phyloP scores from a whole-genome alignment of 1,140 invertebrate genomes.

The Tetragnatha versicolor region DNA sequence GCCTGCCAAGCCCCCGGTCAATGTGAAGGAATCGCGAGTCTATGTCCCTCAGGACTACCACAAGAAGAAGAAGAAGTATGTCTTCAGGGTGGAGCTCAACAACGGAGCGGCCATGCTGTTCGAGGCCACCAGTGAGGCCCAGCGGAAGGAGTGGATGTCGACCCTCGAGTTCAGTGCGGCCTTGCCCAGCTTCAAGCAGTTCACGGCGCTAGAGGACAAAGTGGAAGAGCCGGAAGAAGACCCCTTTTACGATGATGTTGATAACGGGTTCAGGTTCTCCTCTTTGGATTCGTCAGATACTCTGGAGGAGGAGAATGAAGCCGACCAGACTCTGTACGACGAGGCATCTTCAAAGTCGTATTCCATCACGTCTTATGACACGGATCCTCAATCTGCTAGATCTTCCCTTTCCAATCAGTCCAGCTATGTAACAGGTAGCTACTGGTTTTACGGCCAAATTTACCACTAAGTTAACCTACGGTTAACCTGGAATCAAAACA shows the following conservation, averaged over 20 bases:
- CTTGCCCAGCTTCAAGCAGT: slow-evolving; percentile 84
- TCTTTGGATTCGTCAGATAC: background rate
- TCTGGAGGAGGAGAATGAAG: background rate
- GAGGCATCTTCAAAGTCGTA: background rate
- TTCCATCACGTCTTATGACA: background rate
- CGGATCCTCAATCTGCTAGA: background rate
- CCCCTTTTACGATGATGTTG: background rate
- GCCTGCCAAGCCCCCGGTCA: slow-evolving; percentile 89
- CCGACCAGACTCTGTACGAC: background rate
- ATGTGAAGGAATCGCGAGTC: slow-evolving; percentile 84
- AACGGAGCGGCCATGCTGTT: slow-evolving; percentile 95
- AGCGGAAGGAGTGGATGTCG: slow-evolving; percentile 91
- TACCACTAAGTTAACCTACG: background rate
- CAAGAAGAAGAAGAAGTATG: slow-evolving; percentile 91
- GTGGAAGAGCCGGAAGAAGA: background rate
- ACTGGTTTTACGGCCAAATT: background rate
- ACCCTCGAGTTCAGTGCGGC: slow-evolving; percentile 93
- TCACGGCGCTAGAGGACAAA: slow-evolving; percentile 68
- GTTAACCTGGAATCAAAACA: background rate
- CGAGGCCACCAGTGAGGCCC: slow-evolving; percentile 74
- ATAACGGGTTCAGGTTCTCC: background rate
- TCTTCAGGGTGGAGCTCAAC: slow-evolving; percentile 83
- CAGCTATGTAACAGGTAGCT: slow-evolving; percentile 43
- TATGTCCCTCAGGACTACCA: slow-evolving; percentile 85
- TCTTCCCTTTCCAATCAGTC: slow-evolving; percentile 44